Evolutionary conservation across 2,888 invertebrate species (phyloP).

Genomic region (Torymus texanus): DNA sequence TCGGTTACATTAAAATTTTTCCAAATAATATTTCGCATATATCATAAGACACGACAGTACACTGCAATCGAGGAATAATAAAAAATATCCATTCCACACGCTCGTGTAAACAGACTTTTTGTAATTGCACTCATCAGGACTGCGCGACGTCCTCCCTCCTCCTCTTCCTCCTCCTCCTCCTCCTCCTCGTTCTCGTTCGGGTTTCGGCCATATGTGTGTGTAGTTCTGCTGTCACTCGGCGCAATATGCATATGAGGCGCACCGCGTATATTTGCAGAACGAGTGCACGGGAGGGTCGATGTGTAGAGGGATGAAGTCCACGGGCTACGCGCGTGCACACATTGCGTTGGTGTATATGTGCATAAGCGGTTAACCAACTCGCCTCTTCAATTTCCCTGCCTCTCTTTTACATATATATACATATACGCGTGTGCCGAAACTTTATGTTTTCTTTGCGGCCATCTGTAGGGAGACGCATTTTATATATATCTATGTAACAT

Average conservation of each 20-base stretch:
- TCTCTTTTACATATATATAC: no score
- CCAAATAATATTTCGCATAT: no score
- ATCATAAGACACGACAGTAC: no score
- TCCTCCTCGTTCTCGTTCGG: no score
- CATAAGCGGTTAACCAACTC: conserved; percentile 35
- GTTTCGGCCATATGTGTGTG: neutral
- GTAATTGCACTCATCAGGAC: conserved; percentile 36
- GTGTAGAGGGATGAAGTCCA: conserved; percentile 10
- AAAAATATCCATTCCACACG: conserved; percentile 14
- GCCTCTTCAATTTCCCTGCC: neutral
- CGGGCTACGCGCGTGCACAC: conserved; percentile 5
- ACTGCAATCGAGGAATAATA: neutral
- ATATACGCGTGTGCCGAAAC: neutral
- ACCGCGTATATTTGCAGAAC: conserved; percentile 40
- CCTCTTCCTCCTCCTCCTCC: no score
- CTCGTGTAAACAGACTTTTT: conserved; percentile 32
- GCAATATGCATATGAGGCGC: conserved; percentile 39
- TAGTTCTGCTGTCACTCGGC: neutral
- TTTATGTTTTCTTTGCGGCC: neutral
- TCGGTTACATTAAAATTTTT: no score
- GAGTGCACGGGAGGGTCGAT: conserved; percentile 44
- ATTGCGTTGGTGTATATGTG: neutral
- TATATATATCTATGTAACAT: no score
- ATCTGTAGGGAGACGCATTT: neutral
- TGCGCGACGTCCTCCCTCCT: no score